A percentile compares a stretch with the other conserved stretches of the same genome.
These are phyloP conservation scores for Diadophis punctatus DNA, from an alignment of 2,113 vertebrate genomes.

Conservation along the genomic window DNA sequence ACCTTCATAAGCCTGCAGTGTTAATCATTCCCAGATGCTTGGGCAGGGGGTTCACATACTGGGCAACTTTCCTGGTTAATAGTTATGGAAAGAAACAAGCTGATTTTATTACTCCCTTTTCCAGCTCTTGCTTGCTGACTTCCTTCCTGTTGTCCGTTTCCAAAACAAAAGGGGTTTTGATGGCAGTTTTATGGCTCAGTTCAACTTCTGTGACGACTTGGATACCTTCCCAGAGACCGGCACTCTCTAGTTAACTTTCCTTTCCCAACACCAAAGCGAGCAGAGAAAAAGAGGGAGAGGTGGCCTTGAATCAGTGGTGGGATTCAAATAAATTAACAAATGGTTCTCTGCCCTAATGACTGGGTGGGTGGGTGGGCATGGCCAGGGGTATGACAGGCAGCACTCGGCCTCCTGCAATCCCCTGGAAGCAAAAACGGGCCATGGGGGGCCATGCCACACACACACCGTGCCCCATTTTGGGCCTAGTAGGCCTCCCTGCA, in stretches of 20 bases:
- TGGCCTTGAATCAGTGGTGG: background rate
- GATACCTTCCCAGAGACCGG: conserved; percentile 24
- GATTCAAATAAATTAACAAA: too few relatives aligned
- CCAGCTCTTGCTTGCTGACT: background rate
- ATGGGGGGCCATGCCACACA: too few relatives aligned
- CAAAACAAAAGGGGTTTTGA: conserved; percentile 55
- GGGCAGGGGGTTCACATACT: background rate
- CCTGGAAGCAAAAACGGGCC: too few relatives aligned
- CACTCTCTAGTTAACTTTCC: background rate
- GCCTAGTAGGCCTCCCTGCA: too few relatives aligned
- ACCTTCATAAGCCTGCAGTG: conserved; percentile 42
- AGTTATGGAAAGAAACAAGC: conserved; percentile 35
- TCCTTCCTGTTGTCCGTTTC: conserved; percentile 57
- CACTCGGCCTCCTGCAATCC: too few relatives aligned
- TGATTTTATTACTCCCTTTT: conserved; percentile 3
- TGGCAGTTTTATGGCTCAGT: background rate
- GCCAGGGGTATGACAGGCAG: too few relatives aligned
- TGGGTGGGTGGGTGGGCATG: too few relatives aligned
- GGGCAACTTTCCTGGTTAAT: conserved; percentile 12
- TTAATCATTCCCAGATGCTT: conserved; percentile 37
- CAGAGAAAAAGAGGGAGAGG: background rate
- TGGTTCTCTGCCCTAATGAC: too few relatives aligned
- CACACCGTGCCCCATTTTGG: too few relatives aligned
- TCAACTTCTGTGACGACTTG: conserved; percentile 43
- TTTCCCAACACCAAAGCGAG: background rate